These are phyloP conservation scores for Orchesella flavescens DNA, from an alignment of 2,888 invertebrate species.

Conservation along the genomic window DNA sequence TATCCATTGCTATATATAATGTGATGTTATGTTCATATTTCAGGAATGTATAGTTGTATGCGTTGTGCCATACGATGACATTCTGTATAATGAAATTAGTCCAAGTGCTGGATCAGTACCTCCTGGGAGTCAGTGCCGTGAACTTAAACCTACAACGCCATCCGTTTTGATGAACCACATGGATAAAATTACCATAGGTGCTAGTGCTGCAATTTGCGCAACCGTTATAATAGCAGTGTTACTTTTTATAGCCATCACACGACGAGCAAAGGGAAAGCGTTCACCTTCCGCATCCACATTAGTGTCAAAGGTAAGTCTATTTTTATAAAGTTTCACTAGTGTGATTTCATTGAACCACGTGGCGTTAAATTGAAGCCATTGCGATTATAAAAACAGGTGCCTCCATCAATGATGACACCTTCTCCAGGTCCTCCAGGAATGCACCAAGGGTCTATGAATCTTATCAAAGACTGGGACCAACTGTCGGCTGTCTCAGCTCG, in stretches of 20 bases:
- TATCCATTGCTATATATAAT: too few relatives aligned
- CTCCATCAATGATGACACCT: slow-evolving; percentile 63
- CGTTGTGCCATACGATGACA: slow-evolving; percentile 90
- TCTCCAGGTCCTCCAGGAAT: slow-evolving; percentile 69
- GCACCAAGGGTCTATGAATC: slow-evolving; percentile 66
- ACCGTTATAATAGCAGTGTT: slow-evolving; percentile 93
- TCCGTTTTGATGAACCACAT: slow-evolving; percentile 85
- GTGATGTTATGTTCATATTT: slow-evolving; percentile 62
- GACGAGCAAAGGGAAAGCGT: slow-evolving; percentile 75
- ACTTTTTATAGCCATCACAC: slow-evolving; percentile 84
- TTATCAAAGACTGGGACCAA: slow-evolving; percentile 84
- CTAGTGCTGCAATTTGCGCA: slow-evolving; percentile 91
- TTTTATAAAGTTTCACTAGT: not conserved
- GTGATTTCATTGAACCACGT: too few relatives aligned
- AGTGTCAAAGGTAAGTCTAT: slow-evolving; percentile 68
- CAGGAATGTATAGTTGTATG: slow-evolving; percentile 95
- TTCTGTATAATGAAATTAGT: slow-evolving; percentile 72
- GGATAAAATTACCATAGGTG: slow-evolving; percentile 90
- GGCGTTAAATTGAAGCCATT: too few relatives aligned
- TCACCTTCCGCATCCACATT: slow-evolving; percentile 64
- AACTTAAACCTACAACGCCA: slow-evolving; percentile 88
- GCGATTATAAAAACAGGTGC: slow-evolving; percentile 24
- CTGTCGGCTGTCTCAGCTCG: slow-evolving; percentile 93
- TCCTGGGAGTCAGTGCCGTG: slow-evolving; percentile 83
- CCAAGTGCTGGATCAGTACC: slow-evolving; percentile 82